A percentile compares a stretch with the other conserved stretches of the same genome.
phyloP scores from a whole-genome alignment of 2,113 vertebrate species.

The Ranitomeya variabilis region DNA sequence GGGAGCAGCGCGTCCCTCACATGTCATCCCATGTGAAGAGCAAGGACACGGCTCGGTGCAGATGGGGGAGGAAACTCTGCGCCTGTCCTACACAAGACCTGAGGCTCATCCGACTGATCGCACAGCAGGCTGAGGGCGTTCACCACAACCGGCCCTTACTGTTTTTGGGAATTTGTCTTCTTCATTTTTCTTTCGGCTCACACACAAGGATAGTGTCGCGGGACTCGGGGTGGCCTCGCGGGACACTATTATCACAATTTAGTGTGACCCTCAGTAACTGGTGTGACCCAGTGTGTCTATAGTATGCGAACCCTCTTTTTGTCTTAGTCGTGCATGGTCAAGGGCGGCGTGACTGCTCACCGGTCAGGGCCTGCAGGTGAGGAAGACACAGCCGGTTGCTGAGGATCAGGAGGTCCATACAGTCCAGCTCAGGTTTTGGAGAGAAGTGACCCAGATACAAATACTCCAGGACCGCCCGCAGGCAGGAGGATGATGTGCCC shows the following conservation, averaged over 20 bases:
- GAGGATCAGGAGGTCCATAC: constrained; percentile 82
- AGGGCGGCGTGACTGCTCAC: constrained; percentile 63
- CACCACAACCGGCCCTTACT: too few relatives aligned
- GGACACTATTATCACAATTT: too few relatives aligned
- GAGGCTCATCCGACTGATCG: too few relatives aligned
- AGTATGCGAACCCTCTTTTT: not conserved
- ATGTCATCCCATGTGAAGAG: not conserved
- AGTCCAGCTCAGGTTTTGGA: constrained; percentile 75
- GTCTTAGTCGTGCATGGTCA: too few relatives aligned
- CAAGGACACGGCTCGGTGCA: not conserved
- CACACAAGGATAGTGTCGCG: too few relatives aligned
- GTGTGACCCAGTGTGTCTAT: not conserved
- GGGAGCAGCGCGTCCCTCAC: not conserved
- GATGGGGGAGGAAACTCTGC: too few relatives aligned
- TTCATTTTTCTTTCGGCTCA: too few relatives aligned
- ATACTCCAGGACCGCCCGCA: constrained; percentile 84
- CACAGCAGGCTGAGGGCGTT: too few relatives aligned
- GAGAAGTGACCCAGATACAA: constrained; percentile 83
- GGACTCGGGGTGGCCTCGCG: too few relatives aligned
- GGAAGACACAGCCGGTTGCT: constrained; percentile 87
- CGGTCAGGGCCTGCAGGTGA: constrained; percentile 83
- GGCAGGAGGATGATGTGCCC: constrained; percentile 78
- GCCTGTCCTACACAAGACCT: too few relatives aligned
- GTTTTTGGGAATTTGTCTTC: too few relatives aligned
- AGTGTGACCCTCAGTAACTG: not conserved